Conservation (phyloP, 2,113 vertebrate genomes). For the Corythoichthys intestinalis region DNA sequence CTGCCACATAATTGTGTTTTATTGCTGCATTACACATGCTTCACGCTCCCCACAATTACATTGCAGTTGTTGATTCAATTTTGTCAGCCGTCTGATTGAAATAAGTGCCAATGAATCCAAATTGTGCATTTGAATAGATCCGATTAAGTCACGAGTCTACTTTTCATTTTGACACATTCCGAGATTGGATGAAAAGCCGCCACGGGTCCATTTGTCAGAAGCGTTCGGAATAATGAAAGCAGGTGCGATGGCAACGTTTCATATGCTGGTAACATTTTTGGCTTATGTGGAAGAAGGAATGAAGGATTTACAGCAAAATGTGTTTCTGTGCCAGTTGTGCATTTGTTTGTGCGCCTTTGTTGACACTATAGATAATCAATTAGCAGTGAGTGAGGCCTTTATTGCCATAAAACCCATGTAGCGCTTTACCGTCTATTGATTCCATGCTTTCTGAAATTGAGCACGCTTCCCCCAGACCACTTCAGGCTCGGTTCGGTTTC, state of each 20-base stretch:
- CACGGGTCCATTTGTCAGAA: conserved; percentile 34
- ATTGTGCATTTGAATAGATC: neutral
- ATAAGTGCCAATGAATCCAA: neutral
- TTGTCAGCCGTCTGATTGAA: neutral
- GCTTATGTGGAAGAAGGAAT: conserved; percentile 27
- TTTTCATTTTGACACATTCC: conserved; percentile 49
- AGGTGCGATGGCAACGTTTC: conserved; percentile 24
- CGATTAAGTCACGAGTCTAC: conserved; percentile 28
- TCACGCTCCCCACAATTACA: neutral
- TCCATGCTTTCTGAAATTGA: conserved; percentile 16
- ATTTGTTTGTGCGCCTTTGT: conserved; percentile 23
- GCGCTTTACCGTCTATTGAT: conserved; percentile 36
- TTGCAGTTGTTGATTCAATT: neutral
- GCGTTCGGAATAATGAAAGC: conserved; percentile 52
- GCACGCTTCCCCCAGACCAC: conserved; percentile 7
- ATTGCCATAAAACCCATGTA: conserved; percentile 23
- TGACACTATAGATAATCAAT: conserved; percentile 45
- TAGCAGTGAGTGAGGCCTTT: conserved; percentile 31
- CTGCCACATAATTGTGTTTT: conserved; percentile 4
- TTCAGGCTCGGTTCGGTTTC: conserved; percentile 29
- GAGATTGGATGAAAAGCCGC: conserved; percentile 45
- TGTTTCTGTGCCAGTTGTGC: conserved; percentile 9
- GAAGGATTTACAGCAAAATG: conserved; percentile 48
- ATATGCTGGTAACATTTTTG: conserved; percentile 44
- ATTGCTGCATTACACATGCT: neutral